Evolutionary conservation across 2,113 vertebrate species (phyloP).

Genomic region (Catharus bicknelli): DNA sequence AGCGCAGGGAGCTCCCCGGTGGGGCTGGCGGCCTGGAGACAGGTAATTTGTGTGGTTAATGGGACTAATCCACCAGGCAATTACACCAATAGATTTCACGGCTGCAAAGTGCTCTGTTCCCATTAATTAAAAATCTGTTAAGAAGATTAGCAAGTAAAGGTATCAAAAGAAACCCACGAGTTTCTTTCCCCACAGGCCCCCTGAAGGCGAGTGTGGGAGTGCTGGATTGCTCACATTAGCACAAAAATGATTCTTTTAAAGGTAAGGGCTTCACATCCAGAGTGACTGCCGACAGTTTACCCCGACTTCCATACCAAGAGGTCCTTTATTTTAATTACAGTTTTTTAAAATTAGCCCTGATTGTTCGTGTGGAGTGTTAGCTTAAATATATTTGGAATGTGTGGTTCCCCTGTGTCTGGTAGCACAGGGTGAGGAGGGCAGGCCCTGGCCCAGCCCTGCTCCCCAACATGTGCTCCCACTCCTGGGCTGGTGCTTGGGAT

Average conservation of each 20-base stretch:
- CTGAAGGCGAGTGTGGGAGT: constrained; percentile 26
- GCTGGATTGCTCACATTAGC: constrained; percentile 11
- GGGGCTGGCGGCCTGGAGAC: constrained; percentile 44
- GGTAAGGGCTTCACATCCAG: not conserved
- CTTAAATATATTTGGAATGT: not conserved
- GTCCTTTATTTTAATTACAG: constrained; percentile 50
- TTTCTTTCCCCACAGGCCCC: constrained; percentile 12
- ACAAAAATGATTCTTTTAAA: constrained; percentile 6
- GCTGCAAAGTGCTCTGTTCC: constrained; percentile 36
- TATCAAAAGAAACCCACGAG: constrained; percentile 31
- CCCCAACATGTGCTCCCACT: accelerated
- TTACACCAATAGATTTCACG: constrained; percentile 28
- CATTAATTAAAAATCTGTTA: constrained; percentile 72
- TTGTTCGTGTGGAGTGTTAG: not conserved
- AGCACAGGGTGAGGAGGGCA: not conserved
- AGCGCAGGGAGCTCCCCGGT: constrained; percentile 64
- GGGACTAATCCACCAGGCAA: constrained; percentile 38
- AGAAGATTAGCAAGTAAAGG: constrained; percentile 52
- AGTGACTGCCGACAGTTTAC: constrained; percentile 28
- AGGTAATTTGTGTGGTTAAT: constrained; percentile 69
- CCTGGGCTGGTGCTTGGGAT: accelerated
- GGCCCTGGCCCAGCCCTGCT: not conserved
- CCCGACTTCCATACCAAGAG: not conserved
- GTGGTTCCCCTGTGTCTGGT: not conserved
- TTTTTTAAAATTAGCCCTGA: constrained; percentile 52